These are phyloP conservation scores for Seriola quinqueradiata DNA, from an alignment of 2,113 vertebrate species.

Conservation along the genomic window DNA sequence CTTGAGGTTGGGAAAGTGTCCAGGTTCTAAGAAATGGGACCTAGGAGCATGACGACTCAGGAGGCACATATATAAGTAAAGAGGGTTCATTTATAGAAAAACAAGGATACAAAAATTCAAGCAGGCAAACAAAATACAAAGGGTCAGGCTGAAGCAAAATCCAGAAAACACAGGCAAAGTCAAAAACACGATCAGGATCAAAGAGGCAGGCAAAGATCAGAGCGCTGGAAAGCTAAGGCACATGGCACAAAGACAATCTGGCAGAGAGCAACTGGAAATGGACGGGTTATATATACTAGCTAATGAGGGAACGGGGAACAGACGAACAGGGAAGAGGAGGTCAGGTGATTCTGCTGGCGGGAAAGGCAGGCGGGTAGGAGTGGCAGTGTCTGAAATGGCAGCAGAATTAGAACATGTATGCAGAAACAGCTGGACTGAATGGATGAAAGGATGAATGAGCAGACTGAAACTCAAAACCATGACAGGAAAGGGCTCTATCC, in stretches of 20 bases:
- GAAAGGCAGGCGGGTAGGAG: no score
- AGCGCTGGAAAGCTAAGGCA: not conserved
- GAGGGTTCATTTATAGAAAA: not conserved
- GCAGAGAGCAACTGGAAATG: not conserved
- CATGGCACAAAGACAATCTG: not conserved
- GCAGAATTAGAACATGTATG: not conserved
- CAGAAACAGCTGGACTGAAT: not conserved
- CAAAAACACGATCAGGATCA: not conserved
- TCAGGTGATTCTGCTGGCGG: not conserved
- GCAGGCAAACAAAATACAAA: not conserved
- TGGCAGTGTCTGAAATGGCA: no score
- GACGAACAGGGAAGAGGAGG: not conserved
- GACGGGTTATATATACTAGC: not conserved
- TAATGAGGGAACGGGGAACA: not conserved
- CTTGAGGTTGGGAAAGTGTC: constrained; percentile 40
- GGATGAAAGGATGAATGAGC: constrained; percentile 16
- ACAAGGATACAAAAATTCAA: not conserved
- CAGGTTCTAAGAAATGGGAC: not conserved
- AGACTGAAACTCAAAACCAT: not conserved
- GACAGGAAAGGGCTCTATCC: constrained; percentile 34
- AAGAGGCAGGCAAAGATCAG: not conserved
- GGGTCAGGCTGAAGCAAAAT: not conserved
- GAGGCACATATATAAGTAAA: not conserved
- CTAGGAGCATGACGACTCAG: not conserved
- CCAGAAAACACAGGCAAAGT: no score